Evolutionary conservation across 2,113 vertebrate species (phyloP).

Genomic region (Bubo bubo): DNA sequence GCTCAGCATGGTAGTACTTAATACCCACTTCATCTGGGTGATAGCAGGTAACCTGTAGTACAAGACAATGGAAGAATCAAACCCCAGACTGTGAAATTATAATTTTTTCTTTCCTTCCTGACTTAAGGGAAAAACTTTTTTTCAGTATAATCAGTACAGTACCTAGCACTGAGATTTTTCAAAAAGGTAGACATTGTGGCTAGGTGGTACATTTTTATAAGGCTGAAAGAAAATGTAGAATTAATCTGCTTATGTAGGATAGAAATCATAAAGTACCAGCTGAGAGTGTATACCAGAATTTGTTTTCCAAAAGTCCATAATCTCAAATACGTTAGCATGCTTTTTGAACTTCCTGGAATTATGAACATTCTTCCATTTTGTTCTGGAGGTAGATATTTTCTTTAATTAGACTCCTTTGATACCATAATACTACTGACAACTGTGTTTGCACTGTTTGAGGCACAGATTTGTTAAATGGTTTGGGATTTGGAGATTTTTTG

Average conservation of each 20-base stretch:
- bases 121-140: neutral
- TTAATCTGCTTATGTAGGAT: neutral
- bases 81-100: neutral
- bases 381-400: neutral
- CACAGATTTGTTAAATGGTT: neutral
- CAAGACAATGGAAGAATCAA: neutral
- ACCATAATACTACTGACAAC: neutral
- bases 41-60: neutral
- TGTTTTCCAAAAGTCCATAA: neutral
- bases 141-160: neutral
- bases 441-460: neutral
- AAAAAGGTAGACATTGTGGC: neutral
- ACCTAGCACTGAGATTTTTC: neutral
- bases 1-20: neutral
- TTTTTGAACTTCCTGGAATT: neutral
- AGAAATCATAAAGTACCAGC: neutral
- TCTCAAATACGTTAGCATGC: neutral
- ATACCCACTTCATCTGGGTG: neutral
- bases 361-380: neutral
- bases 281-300: neutral
- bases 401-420: neutral
- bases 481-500: rapidly evolving
- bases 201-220: neutral
- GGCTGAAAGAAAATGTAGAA: neutral
- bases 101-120: neutral